Conservation (phyloP, 2,113 vertebrate genomes). For the Trogon melanurus region DNA sequence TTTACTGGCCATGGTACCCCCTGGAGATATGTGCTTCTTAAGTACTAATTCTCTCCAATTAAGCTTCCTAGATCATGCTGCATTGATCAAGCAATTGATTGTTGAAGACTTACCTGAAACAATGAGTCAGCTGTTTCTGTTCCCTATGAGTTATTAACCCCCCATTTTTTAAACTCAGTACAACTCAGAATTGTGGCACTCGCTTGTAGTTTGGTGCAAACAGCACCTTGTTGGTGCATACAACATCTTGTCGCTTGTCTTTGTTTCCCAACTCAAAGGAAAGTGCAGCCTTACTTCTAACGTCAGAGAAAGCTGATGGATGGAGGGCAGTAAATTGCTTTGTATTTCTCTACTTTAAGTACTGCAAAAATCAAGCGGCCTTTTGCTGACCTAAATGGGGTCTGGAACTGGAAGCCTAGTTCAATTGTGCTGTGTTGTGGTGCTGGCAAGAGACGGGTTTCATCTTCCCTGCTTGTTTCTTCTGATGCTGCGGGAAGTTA, state of each 20-base stretch:
- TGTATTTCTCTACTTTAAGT: not conserved
- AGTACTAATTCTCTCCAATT: slow-evolving; percentile 66
- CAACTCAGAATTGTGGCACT: not conserved
- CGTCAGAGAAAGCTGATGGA: not conserved
- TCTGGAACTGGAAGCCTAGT: not conserved
- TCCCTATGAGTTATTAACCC: not conserved
- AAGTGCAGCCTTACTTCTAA: not conserved
- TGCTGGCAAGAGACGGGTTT: not conserved
- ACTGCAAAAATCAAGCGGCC: not conserved
- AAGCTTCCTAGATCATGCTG: slow-evolving; percentile 48
- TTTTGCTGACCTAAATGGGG: not conserved
- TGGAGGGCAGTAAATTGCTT: not conserved
- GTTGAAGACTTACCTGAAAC: slow-evolving; percentile 51
- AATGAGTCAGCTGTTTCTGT: slow-evolving; percentile 54
- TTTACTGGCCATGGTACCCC: not conserved
- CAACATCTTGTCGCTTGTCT: not conserved
- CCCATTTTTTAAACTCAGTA: not conserved
- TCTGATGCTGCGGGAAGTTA: not conserved
- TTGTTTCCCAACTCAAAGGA: not conserved
- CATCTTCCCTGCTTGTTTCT: not conserved
- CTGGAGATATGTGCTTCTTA: not conserved
- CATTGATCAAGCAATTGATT: slow-evolving; percentile 71
- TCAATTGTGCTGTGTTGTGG: not conserved
- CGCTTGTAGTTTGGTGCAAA: not conserved
- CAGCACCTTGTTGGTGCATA: not conserved